phyloP scores from a whole-genome alignment of 2,797 vertebrate genomes.

The Centropyge bicolor region DNA sequence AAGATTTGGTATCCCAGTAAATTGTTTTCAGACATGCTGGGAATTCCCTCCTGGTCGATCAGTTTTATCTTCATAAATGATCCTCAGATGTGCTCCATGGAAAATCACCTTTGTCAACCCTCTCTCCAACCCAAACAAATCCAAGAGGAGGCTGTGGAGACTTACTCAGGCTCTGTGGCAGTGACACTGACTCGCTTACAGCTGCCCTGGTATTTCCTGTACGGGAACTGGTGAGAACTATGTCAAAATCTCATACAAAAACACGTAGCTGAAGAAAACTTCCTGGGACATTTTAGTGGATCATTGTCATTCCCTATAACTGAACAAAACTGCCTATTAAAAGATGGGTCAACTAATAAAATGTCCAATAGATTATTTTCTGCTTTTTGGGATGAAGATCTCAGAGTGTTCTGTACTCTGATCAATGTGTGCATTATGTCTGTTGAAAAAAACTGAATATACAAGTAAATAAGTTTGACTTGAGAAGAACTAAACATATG shows the following conservation, averaged over 20 bases:
- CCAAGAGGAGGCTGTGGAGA: conserved; percentile 30
- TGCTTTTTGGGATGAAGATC: neutral
- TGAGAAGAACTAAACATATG: neutral
- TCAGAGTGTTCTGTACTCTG: neutral
- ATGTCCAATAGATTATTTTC: neutral
- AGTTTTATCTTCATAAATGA: conserved; percentile 37
- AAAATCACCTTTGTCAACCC: conserved; percentile 46
- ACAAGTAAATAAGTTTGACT: neutral
- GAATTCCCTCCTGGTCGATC: conserved; percentile 33
- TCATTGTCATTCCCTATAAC: neutral
- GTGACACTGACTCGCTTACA: conserved; percentile 54
- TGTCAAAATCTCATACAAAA: conserved; percentile 62
- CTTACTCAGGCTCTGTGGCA: conserved; percentile 51
- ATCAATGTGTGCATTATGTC: neutral
- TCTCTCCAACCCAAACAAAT: conserved; percentile 42
- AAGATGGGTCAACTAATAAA: neutral
- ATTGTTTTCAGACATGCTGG: conserved; percentile 19
- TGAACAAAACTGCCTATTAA: neutral
- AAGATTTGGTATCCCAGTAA: conserved; percentile 16
- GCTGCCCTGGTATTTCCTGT: conserved; percentile 82
- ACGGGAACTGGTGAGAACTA: conserved; percentile 64
- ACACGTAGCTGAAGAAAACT: conserved; percentile 29
- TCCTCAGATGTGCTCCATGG: conserved; percentile 51
- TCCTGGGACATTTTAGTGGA: conserved; percentile 21
- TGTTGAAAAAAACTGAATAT: neutral